Conservation (phyloP, 2,113 vertebrate genomes). For the Eubucco bourcierii region DNA sequence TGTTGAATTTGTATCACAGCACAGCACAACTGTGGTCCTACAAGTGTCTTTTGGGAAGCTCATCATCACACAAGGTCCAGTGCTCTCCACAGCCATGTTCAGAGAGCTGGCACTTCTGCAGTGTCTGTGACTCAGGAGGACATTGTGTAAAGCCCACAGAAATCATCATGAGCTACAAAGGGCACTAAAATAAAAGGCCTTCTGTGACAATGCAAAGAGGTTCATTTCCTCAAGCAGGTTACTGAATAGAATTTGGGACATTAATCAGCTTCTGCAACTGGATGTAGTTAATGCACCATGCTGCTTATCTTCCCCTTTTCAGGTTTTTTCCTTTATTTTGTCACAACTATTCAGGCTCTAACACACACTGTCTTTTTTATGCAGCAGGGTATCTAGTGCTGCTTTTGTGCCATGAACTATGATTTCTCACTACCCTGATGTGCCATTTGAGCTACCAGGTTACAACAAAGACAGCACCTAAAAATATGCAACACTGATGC, state of each 20-base stretch:
- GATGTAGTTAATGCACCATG: not conserved
- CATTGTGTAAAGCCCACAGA: not conserved
- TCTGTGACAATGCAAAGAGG: not conserved
- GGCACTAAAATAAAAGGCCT: not conserved
- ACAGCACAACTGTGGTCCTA: not conserved
- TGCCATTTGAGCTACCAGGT: not conserved
- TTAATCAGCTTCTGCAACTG: not conserved
- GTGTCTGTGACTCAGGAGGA: accelerated
- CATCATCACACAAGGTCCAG: not conserved
- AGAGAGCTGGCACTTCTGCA: not conserved
- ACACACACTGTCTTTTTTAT: not conserved
- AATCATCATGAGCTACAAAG: not conserved
- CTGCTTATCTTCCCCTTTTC: not conserved
- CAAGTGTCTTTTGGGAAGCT: constrained; percentile 8
- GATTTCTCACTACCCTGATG: not conserved
- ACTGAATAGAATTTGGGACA: not conserved
- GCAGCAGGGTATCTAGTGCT: not conserved
- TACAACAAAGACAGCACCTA: not conserved
- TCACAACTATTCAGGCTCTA: not conserved
- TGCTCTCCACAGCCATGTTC: not conserved
- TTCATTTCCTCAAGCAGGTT: not conserved
- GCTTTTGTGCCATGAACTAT: not conserved
- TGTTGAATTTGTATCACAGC: not conserved
- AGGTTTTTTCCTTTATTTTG: not conserved
- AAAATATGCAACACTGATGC: not conserved